Evolutionary conservation across 2,113 vertebrate genomes (phyloP).

Genomic region (Hyperopisus bebe): DNA sequence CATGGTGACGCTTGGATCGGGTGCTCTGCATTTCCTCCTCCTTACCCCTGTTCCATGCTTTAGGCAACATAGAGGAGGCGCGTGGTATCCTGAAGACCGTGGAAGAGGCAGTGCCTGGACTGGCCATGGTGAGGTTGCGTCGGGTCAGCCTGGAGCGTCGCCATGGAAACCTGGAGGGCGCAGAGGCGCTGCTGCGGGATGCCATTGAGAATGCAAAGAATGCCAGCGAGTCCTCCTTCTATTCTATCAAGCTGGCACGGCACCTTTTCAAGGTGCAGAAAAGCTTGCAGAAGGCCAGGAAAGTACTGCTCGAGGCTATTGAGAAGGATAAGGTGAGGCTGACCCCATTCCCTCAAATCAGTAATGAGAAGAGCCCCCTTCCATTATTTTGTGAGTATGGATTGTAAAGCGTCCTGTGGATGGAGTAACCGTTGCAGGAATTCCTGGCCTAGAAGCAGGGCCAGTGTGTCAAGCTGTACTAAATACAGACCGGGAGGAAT

Average conservation of each 20-base stretch:
- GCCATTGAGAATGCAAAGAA: constrained; percentile 77
- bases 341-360: background rate
- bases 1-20: background rate
- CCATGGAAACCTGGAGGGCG: constrained; percentile 85
- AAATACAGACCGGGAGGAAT: background rate
- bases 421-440: background rate
- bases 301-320: constrained; percentile 86
- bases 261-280: constrained; percentile 88
- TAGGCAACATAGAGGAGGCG: constrained; percentile 88
- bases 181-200: constrained; percentile 78
- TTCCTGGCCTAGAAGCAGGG: background rate
- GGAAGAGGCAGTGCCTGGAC: constrained; percentile 72
- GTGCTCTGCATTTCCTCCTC: background rate
- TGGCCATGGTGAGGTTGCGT: constrained; percentile 90
- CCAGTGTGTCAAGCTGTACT: background rate
- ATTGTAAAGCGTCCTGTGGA: background rate
- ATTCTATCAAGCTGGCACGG: constrained; percentile 84
- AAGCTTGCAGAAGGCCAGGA: constrained; percentile 80
- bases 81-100: constrained; percentile 77
- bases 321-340: constrained; percentile 79
- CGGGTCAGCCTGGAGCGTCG: constrained; percentile 91
- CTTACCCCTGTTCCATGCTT: background rate
- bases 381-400: background rate
- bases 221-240: constrained; percentile 76
- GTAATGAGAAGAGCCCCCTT: background rate